Evolutionary conservation across 2,113 vertebrate genomes (phyloP).

Genomic region (Ammospiza nelsoni): DNA sequence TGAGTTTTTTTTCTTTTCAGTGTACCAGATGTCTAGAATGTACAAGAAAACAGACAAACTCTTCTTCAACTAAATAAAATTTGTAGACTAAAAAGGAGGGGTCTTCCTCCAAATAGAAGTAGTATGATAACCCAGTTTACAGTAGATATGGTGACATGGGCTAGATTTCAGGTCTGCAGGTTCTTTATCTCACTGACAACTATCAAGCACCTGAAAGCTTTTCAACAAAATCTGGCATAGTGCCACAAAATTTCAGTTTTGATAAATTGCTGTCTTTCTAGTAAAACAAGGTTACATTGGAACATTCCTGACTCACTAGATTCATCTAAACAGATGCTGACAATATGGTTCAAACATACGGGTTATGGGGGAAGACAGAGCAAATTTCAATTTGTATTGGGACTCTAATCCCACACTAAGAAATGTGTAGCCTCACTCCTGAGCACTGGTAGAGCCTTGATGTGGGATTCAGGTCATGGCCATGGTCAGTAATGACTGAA

Average conservation of each 20-base stretch:
- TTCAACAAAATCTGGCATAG: background rate
- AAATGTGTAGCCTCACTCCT: conserved; percentile 10
- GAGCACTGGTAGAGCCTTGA: background rate
- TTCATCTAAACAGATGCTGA: conserved; percentile 45
- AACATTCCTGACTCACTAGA: conserved; percentile 32
- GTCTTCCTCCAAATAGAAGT: background rate
- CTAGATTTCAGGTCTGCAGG: background rate
- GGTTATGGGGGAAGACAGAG: conserved; percentile 7
- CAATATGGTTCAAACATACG: conserved; percentile 41
- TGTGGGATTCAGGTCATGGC: conserved; percentile 26
- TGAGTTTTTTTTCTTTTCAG: background rate
- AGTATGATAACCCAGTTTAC: background rate
- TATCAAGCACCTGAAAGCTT: background rate
- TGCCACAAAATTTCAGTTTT: conserved; percentile 35
- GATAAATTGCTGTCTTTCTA: conserved; percentile 46
- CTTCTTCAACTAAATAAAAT: background rate
- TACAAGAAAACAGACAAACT: background rate
- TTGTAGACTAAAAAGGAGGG: background rate
- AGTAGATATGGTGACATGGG: background rate
- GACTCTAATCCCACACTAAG: background rate
- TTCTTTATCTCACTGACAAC: background rate
- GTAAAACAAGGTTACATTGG: conserved; percentile 4
- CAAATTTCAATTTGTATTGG: conserved; percentile 64
- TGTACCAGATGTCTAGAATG: conserved; percentile 6
- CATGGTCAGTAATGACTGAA: conserved; percentile 5